Conservation (phyloP, 2,797 vertebrate species). For the Rhincodon typus region DNA sequence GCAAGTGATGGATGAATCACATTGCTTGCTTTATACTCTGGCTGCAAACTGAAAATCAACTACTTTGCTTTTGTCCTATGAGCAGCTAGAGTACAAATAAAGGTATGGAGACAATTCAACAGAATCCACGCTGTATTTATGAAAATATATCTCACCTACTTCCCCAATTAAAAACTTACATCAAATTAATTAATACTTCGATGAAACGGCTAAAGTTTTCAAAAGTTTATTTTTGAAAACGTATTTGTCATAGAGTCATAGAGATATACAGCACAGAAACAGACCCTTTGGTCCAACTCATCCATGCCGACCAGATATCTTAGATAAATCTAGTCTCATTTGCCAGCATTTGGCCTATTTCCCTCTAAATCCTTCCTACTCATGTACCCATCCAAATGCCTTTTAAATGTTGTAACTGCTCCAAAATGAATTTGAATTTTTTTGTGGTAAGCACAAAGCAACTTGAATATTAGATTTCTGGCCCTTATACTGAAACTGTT, state of each 20-base stretch:
- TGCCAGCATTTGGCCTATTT: too few species aligned
- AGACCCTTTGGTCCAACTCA: too few species aligned
- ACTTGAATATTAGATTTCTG: not conserved
- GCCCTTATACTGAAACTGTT: not conserved
- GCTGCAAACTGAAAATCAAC: not conserved
- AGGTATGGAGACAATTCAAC: not conserved
- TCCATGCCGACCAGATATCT: too few species aligned
- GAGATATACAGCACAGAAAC: too few species aligned
- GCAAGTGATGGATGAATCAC: not conserved
- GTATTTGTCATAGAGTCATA: too few species aligned
- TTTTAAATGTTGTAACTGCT: too few species aligned
- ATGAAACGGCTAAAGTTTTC: not conserved
- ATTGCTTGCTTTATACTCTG: not conserved
- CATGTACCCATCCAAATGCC: too few species aligned
- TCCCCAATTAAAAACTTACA: not conserved
- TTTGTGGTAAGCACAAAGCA: not conserved
- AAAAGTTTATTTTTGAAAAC: not conserved
- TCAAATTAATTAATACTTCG: not conserved
- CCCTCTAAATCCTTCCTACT: too few species aligned
- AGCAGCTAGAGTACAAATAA: not conserved
- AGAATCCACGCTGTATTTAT: not conserved
- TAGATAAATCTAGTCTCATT: too few species aligned
- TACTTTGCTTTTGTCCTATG: not conserved
- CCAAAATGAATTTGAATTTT: not conserved
- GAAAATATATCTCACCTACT: not conserved